Conservation (phyloP, 2,797 vertebrate genomes). For the Chromis chromis region DNA sequence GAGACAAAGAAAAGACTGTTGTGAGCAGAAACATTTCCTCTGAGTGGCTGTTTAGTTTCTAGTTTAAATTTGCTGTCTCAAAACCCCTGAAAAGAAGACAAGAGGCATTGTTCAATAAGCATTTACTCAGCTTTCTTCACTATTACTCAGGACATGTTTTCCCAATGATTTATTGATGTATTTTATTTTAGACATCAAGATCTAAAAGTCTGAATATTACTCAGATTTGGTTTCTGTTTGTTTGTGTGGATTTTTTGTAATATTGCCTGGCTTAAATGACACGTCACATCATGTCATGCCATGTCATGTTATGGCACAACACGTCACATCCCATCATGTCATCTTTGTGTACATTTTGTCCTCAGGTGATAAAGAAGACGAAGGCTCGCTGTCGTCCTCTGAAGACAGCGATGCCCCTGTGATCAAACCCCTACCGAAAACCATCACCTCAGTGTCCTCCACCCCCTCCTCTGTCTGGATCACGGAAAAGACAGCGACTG, state of each 20-base stretch:
- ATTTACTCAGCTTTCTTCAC: not conserved
- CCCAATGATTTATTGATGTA: not conserved
- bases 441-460: slow-evolving; percentile 80
- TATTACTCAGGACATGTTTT: not conserved
- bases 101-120: not conserved
- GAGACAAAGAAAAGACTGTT: too few relatives aligned
- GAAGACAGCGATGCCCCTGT: slow-evolving; percentile 64
- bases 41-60: too few relatives aligned
- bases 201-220: not conserved
- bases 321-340: not conserved
- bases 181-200: not conserved
- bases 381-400: slow-evolving; percentile 57
- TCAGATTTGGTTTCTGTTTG: not conserved
- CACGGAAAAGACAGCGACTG: slow-evolving; percentile 79
- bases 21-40: too few relatives aligned
- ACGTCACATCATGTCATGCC: not conserved
- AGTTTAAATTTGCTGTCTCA: too few relatives aligned
- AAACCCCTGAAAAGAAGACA: too few relatives aligned
- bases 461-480: slow-evolving; percentile 83
- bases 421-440: slow-evolving; percentile 72
- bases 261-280: not conserved
- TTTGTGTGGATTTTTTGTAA: not conserved
- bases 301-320: not conserved
- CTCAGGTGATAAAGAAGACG: slow-evolving; percentile 35
- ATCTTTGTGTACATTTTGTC: slow-evolving; percentile 17